These are phyloP conservation scores for Rhinatrema bivittatum DNA, from an alignment of 2,797 vertebrate species.

Conservation along the genomic window DNA sequence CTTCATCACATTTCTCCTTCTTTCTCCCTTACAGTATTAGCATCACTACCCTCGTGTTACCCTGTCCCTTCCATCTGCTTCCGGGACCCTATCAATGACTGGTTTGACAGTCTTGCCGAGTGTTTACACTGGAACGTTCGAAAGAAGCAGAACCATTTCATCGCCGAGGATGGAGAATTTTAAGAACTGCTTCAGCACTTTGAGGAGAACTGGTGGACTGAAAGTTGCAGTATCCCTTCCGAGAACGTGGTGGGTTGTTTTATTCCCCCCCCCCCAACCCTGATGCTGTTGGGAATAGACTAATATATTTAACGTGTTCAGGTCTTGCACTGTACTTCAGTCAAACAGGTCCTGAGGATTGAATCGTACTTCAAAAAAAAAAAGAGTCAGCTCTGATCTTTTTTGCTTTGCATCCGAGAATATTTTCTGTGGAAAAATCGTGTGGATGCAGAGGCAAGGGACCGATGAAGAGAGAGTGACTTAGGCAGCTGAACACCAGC, in stretches of 20 bases:
- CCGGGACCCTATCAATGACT: slow-evolving; percentile 64
- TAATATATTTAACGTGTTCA: background rate
- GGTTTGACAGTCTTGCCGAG: slow-evolving; percentile 70
- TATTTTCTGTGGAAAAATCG: no score
- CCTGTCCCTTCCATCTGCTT: slow-evolving; percentile 70
- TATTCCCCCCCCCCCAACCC: background rate
- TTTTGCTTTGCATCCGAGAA: no score
- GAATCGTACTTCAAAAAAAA: no score
- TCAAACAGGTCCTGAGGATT: no score
- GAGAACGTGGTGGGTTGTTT: background rate
- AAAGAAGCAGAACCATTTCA: slow-evolving; percentile 72
- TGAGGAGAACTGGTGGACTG: background rate
- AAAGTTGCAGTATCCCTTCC: slow-evolving; percentile 4
- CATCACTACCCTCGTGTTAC: slow-evolving; percentile 75
- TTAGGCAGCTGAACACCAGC: no score
- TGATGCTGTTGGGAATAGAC: background rate
- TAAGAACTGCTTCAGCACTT: slow-evolving; percentile 54
- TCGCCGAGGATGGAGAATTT: slow-evolving; percentile 65
- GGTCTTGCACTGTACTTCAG: no score
- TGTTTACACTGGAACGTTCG: slow-evolving; percentile 73
- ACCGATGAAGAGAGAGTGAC: no score
- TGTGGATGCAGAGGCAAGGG: no score
- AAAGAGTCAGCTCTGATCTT: no score
- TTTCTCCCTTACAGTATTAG: slow-evolving; percentile 52
- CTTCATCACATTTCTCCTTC: no score